Conservation (phyloP, 2,797 vertebrate species). For the Apogon hyalosoma region DNA sequence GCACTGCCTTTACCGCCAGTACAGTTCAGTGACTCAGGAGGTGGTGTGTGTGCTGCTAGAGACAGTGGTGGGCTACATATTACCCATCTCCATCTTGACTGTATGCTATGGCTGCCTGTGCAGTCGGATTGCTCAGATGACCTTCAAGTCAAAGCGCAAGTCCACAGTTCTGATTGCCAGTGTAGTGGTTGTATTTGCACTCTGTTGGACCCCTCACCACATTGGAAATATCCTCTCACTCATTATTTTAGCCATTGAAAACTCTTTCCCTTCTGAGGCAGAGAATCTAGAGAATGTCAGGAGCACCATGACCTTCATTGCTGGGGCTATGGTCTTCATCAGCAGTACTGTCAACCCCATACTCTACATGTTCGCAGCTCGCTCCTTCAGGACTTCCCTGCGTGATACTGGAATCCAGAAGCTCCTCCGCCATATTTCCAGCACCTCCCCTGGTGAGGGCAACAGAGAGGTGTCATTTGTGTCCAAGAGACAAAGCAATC, state of each 20-base stretch:
- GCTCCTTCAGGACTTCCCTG: constrained; percentile 84
- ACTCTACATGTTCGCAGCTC: constrained; percentile 90
- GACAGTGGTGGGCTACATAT: constrained; percentile 86
- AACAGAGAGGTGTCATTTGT: constrained; percentile 82
- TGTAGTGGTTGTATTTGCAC: constrained; percentile 83
- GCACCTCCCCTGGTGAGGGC: constrained; percentile 80
- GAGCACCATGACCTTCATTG: constrained; percentile 76
- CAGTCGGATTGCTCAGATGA: constrained; percentile 87
- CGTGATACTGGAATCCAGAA: constrained; percentile 85
- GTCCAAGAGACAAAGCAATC: constrained; percentile 79
- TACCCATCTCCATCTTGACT: constrained; percentile 87
- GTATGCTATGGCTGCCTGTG: constrained; percentile 87
- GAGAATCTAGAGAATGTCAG: constrained; percentile 60
- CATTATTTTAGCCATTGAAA: constrained; percentile 63
- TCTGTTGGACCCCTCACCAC: constrained; percentile 91
- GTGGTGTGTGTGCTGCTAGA: constrained; percentile 84
- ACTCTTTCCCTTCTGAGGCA: constrained; percentile 37
- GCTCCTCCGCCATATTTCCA: constrained; percentile 88
- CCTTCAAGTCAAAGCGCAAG: constrained; percentile 83
- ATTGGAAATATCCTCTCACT: constrained; percentile 85
- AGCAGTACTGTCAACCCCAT: constrained; percentile 90
- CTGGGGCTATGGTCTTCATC: constrained; percentile 88
- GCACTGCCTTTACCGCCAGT: constrained; percentile 79
- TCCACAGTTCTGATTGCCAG: constrained; percentile 86
- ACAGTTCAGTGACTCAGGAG: constrained; percentile 77